Base-by-base conservation (phyloP, 2,797 vertebrate genomes). In the Gymnopithys bicolor region DNA sequence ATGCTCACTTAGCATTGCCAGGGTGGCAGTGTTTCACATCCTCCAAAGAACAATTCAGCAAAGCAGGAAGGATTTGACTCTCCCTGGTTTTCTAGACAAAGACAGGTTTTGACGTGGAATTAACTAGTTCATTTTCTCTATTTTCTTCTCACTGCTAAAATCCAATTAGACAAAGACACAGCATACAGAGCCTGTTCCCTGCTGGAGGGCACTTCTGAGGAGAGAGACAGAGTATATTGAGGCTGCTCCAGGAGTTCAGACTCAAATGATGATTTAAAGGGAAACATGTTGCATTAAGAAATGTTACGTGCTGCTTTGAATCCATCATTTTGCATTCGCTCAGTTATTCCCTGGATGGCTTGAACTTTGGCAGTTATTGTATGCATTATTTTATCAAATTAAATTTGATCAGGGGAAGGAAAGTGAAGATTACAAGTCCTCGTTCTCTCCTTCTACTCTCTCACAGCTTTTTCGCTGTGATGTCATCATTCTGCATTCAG, bases 261-360 rank as follows among this genome's bases (percentile, higher is more conserved):
- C 92, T 82, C 91, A 94, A 96, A 95, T 33, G 24, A 80, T 96
- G 91, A 93, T 96, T 97, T 97, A 96, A 97, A 90, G 73, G 78
- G 73, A 97, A 97, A 91, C 35, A 76, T 63, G 91, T 91, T 82
- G 56, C 52, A 73, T 80, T 89, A 69, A 80, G 75, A 96, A 94
- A 78, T 79, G 80, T 86, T 95, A 81, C 11, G 9, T 76, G 89
- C 87, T 95, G 77, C 80, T 92, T 96, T 95, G 92, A 75, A 94
- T 96, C 91, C 88, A 95, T 94, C 93, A 95, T 90, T 92, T 93
- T 93, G 79, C 59, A 81, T 67, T 81, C 0, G 0, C 68, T 91
- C 74, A 52, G 90, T 96, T 97, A 89, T 94, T 97, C 94, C 94
- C 90, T 21, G 19, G 80, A 88, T 97, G 94, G 84, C 94, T 95